These are phyloP conservation scores for Dryobates pubescens DNA, from an alignment of 2,797 vertebrate genomes.

Conservation along the genomic window DNA sequence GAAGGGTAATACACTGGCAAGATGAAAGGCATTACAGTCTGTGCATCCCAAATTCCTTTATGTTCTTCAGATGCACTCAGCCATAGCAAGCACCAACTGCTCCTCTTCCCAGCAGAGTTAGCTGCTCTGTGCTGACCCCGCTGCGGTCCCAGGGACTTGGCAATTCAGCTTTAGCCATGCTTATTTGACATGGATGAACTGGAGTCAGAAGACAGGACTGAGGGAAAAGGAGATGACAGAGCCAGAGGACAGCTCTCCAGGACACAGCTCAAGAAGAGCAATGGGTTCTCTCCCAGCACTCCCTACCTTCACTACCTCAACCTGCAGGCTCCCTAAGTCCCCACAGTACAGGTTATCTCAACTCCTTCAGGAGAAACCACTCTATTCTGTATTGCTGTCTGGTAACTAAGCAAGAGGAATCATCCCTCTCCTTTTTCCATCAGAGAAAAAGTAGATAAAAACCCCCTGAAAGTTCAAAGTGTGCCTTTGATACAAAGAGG, in stretches of 20 bases:
- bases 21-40: slow-evolving; percentile 1
- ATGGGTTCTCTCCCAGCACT: not conserved
- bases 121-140: accelerated
- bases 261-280: not conserved
- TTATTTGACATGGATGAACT: not conserved
- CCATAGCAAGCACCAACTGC: not conserved
- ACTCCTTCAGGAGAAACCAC: not conserved
- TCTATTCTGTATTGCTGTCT: not conserved
- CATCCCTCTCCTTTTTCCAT: not conserved
- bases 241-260: accelerated
- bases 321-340: not conserved
- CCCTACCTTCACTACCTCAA: not conserved
- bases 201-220: not conserved
- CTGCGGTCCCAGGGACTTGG: not conserved
- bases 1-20: not conserved
- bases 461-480: not conserved
- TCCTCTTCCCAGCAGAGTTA: not conserved
- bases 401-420: not conserved
- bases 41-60: not conserved
- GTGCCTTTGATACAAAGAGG: not conserved
- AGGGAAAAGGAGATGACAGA: not conserved
- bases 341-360: not conserved
- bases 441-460: not conserved
- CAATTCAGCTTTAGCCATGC: not conserved
- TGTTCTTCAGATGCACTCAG: not conserved